These are phyloP conservation scores for Phalloptychus januarius DNA, from an alignment of 2,797 vertebrate genomes.

Conservation along the genomic window DNA sequence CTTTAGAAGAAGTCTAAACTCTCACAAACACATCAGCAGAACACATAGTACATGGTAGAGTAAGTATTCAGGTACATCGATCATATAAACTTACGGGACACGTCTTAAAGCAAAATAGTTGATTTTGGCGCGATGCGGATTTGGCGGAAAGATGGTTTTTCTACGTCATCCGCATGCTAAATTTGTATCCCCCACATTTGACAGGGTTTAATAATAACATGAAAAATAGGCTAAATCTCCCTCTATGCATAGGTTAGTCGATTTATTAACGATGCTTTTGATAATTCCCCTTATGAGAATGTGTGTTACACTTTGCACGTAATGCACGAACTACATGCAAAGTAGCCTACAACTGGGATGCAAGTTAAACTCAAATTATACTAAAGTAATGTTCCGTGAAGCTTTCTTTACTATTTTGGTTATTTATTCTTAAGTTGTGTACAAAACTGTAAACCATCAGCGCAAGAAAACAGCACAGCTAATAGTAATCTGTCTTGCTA, in stretches of 20 bases:
- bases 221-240: neutral
- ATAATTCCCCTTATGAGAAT: neutral
- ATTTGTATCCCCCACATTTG: too few relatives aligned
- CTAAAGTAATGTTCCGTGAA: neutral
- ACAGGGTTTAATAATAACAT: neutral
- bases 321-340: neutral
- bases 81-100: neutral
- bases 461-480: neutral
- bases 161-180: too few relatives aligned
- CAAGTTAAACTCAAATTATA: neutral
- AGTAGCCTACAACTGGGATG: neutral
- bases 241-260: neutral
- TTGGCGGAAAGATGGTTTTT: conserved; percentile 59
- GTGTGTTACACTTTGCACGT: neutral
- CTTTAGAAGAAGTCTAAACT: neutral
- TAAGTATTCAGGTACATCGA: too few relatives aligned
- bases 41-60: neutral
- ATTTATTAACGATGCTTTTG: neutral
- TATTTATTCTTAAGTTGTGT: neutral
- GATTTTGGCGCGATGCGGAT: conserved; percentile 60
- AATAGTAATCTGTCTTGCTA: neutral
- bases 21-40: neutral
- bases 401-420: neutral
- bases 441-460: neutral
- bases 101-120: neutral